These are phyloP conservation scores for Natator depressus DNA, from an alignment of 2,113 vertebrate species.

Conservation along the genomic window DNA sequence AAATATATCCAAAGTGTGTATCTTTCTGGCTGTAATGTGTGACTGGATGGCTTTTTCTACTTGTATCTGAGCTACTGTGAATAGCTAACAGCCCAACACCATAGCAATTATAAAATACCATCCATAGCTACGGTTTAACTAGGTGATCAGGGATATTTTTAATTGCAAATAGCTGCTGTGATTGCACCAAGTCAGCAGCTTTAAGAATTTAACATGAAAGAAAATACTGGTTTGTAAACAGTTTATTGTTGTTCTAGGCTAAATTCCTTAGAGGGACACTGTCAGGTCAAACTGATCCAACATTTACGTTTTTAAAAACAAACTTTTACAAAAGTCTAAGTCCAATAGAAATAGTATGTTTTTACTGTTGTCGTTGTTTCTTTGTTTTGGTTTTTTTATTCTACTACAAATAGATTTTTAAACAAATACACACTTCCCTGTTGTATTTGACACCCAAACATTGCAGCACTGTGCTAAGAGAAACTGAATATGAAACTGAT, in stretches of 20 bases:
- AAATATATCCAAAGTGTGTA: background rate
- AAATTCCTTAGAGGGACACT: constrained; percentile 54
- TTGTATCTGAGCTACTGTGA: constrained; percentile 29
- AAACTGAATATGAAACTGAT: constrained; percentile 26
- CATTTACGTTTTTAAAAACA: background rate
- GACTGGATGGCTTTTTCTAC: constrained; percentile 8
- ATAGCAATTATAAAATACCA: constrained; percentile 2
- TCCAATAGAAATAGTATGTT: constrained; percentile 9
- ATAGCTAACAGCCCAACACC: background rate
- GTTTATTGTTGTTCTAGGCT: constrained; percentile 60
- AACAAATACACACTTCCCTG: constrained; percentile 12
- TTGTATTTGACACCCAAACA: constrained; percentile 12
- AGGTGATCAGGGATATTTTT: constrained; percentile 40
- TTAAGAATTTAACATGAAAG: background rate
- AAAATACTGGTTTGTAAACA: constrained; percentile 63
- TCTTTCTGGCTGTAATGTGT: background rate
- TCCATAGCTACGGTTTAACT: constrained; percentile 35
- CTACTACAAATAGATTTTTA: constrained; percentile 5
- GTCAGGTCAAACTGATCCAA: background rate
- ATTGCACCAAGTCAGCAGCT: constrained; percentile 46
- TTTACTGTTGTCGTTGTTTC: constrained; percentile 28
- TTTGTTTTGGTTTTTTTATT: constrained; percentile 21
- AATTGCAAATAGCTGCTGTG: constrained; percentile 55
- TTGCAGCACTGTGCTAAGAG: background rate
- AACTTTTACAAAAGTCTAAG: background rate